Conservation (phyloP, 2,113 vertebrate species). For the Urocynchramus pylzowi region DNA sequence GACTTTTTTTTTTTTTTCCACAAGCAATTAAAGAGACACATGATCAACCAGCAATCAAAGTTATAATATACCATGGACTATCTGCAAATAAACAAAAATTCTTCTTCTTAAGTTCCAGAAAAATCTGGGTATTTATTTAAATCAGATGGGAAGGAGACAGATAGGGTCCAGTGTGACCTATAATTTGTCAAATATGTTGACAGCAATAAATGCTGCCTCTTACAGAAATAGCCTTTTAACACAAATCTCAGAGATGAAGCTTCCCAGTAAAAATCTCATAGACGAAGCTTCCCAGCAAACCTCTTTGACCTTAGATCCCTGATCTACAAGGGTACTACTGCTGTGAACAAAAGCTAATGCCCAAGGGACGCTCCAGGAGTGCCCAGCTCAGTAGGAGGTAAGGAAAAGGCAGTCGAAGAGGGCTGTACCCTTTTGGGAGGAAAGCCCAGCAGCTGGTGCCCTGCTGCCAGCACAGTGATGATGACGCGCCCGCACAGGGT, state of each 20-base stretch:
- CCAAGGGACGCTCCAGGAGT: neutral
- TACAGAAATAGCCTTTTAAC: neutral
- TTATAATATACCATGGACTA: neutral
- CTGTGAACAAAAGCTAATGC: neutral
- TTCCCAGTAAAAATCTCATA: neutral
- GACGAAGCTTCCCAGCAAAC: neutral
- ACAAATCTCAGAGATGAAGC: neutral
- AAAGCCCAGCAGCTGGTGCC: neutral
- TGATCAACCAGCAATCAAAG: neutral
- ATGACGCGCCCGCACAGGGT: fast-evolving
- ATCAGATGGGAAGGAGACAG: neutral
- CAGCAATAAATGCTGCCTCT: neutral
- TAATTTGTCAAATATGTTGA: neutral
- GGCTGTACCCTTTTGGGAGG: neutral
- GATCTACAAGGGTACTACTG: no score
- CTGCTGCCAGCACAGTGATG: neutral
- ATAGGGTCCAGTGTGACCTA: neutral
- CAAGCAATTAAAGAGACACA: neutral
- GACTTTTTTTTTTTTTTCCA: neutral
- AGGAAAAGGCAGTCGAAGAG: fast-evolving
- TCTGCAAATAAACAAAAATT: neutral
- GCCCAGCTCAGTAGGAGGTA: fast-evolving
- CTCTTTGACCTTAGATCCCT: neutral
- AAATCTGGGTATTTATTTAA: neutral
- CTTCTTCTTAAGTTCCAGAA: neutral